Conservation (phyloP, 2,888 invertebrate genomes). For the Plusia festucae region DNA sequence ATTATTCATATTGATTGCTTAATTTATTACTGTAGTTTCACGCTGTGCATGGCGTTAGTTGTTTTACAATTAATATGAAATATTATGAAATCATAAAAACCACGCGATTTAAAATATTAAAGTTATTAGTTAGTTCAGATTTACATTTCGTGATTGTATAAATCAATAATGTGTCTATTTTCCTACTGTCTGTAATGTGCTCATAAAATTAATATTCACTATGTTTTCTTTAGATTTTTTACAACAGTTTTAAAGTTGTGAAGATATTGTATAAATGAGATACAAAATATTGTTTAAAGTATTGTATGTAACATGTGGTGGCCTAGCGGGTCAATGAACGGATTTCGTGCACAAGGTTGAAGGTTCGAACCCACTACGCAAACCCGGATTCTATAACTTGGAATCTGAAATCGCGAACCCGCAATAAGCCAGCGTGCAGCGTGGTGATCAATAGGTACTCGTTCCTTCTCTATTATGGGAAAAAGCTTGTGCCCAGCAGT, state of each 20-base stretch:
- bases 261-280: neutral
- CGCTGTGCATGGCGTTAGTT: conserved; percentile 48
- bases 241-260: neutral
- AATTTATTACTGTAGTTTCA: conserved; percentile 49
- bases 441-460: no score
- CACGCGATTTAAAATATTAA: conserved; percentile 26
- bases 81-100: conserved; percentile 42
- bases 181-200: conserved; percentile 12
- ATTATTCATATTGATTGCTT: conserved; percentile 38
- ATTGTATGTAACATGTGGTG: no score
- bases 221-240: neutral
- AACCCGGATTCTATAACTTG: no score
- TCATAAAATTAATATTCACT: neutral
- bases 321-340: no score
- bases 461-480: no score
- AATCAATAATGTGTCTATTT: conserved; percentile 38
- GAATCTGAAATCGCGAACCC: no score
- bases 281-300: no score
- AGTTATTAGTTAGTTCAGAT: conserved; percentile 29
- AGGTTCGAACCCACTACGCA: no score
- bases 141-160: conserved; percentile 41
- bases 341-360: no score
- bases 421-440: no score
- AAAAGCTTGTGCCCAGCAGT: no score
- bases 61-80: conserved; percentile 43